Conservation (phyloP, 1,140 invertebrate species). For the Heliconius himera region DNA sequence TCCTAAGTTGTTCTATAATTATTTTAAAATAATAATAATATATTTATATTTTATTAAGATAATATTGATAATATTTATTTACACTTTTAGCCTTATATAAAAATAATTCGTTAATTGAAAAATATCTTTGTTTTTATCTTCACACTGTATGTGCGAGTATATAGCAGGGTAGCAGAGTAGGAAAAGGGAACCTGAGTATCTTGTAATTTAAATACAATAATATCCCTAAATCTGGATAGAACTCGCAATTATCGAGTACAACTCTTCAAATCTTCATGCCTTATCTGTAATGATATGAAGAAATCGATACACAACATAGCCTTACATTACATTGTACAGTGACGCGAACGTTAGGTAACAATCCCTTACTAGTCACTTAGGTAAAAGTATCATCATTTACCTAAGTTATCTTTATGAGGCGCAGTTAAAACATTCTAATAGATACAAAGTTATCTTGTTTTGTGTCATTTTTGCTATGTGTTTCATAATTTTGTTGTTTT, state of each 20-base stretch:
- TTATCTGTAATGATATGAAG: not conserved
- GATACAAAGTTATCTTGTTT: not conserved
- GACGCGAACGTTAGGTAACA: slow-evolving; percentile 2
- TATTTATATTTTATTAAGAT: not conserved
- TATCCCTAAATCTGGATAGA: too few relatives aligned
- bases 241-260: too few relatives aligned
- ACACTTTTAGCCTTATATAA: too few relatives aligned
- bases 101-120: too few relatives aligned
- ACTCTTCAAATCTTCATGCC: not conserved
- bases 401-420: slow-evolving; percentile 30
- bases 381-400: slow-evolving; percentile 30
- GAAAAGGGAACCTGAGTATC: too few relatives aligned
- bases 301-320: slow-evolving; percentile 1
- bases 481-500: not conserved
- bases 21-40: not conserved
- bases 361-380: slow-evolving; percentile 19
- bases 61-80: too few relatives aligned
- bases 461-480: not conserved
- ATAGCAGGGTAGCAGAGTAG: too few relatives aligned
- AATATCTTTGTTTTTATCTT: too few relatives aligned
- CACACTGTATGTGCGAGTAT: too few relatives aligned
- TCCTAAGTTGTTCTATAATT: not conserved
- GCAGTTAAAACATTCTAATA: slow-evolving; percentile 17
- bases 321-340: slow-evolving; percentile 20
- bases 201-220: too few relatives aligned